Evolutionary conservation across 2,797 vertebrate genomes (phyloP), one percentile per base, ranked within the genome.

Genomic region (Avahi laniger): DNA sequence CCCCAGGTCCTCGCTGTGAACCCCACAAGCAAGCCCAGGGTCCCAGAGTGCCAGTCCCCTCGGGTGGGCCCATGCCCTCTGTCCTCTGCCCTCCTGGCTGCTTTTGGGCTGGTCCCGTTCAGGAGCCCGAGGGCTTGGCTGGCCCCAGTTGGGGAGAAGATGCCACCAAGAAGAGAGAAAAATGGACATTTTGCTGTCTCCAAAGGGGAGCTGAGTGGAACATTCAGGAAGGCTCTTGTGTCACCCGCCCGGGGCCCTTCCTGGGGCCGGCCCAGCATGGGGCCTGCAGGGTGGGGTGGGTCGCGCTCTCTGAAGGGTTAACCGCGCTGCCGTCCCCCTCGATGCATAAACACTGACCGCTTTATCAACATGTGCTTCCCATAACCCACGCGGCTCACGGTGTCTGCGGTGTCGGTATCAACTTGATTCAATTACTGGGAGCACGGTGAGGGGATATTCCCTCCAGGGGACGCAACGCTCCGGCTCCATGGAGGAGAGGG

Each of bases 401-500:
- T 97, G 97, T 97, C 98, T 98, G 98, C 98, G 98, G 98, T 98
- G 98, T 99, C 98, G 98, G 98, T 99, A 99, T 99, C 99, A 98
- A 99, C 99, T 99, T 99, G 99, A 99, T 99, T 99, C 99, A 99
- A 99, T 99, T 99, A 99, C 98, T 98, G 98, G 98, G 99, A 99
- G 98, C 98, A 98, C 98, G 96, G 98, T 50, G 89, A 99, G 98
- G 98, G 99, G 98, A 98, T 95, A 93, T 98, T 98, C 98, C 98
- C 98, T 97, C 98, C 97, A 95, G 98, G 98, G 98, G 97, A 97
- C 94, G 98, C 94, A 84, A 98, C 96, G 98, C 98, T 98, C 98
- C 97, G 95, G 98, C 96, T 98, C 98, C 93, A 78, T 95, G 97
- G 96, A 91, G 96, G 94, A 93, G 50, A 5, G 96, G 97, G 95